Evolutionary conservation across 2,888 invertebrate species (phyloP).

Genomic region (Bimastos eiseni): DNA sequence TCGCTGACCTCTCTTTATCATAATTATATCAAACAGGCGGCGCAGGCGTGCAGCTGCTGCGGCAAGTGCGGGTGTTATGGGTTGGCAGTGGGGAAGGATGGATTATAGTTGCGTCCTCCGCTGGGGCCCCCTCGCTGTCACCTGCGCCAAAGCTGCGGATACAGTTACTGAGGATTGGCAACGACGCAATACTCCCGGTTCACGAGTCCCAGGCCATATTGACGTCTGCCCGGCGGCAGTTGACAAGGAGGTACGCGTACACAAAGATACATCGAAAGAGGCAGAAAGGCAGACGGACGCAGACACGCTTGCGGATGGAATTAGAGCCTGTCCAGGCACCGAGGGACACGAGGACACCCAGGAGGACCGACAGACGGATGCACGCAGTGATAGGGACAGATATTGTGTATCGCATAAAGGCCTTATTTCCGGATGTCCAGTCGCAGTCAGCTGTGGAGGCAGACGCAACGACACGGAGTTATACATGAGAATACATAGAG

Average conservation of each 20-base stretch:
- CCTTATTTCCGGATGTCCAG: neutral
- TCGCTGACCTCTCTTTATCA: neutral
- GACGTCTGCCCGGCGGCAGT: neutral
- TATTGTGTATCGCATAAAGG: neutral
- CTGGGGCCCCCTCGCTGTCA: neutral
- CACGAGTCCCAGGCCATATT: neutral
- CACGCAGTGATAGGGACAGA: neutral
- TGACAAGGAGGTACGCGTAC: neutral
- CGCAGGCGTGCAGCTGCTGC: neutral
- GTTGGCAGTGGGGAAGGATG: neutral
- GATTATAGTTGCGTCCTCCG: neutral
- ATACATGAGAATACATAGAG: neutral
- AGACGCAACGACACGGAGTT: neutral
- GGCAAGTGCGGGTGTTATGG: neutral
- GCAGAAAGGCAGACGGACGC: neutral
- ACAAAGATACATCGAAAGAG: neutral
- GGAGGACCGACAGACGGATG: neutral
- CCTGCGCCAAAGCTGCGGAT: neutral
- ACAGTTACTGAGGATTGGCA: neutral
- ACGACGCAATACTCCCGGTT: neutral
- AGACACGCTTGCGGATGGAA: neutral
- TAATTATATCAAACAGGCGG: neutral
- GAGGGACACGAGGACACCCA: neutral
- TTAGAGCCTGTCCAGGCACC: neutral
- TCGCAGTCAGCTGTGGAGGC: neutral